Base-by-base conservation (phyloP, 2,888 invertebrate genomes). In the Sepiola atlantica region DNA sequence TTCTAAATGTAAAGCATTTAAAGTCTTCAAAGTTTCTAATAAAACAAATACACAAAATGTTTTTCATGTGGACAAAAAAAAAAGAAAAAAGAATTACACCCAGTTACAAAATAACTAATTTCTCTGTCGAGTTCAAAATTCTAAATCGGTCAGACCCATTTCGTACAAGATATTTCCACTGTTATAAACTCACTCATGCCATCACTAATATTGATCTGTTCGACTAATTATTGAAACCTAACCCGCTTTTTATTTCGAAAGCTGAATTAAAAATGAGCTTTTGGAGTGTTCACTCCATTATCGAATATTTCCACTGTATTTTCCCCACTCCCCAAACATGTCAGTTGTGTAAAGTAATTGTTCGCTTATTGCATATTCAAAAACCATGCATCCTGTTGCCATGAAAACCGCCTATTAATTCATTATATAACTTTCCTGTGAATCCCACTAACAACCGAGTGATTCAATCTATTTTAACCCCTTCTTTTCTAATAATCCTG, bases 121-220 rank as follows among this genome's bases (percentile, higher is more conserved):
- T 61, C 61, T 10, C 61, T 18, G 12, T 1, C n/a, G 16, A 16
- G 18, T 32, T 77, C 77, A 77, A n/a, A 32, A n/a, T n/a, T 77
- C n/a, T 18, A 77, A 77, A 77, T 77, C 32, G 12, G 14, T 77
- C 77, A 32, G n/a, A 18, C 32, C 77, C 77, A n/a, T 77, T 32
- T n/a, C 12, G 16, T 61, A 61, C 61, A 61, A 28, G 28, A 61
- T 61, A 61, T 61, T 61, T 61, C 24, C 61, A 61, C 61, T 61
- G 61, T 28, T 61, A 61, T 61, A 61, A 61, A 77, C 77, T 32
- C 77, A 0, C 77, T 32, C 77, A 77, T 77, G n/a, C 77, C 77
- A 77, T 77, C 32, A 77, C n/a, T n/a, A 77, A 77, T 77, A 77
- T 77, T 32, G 77, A 77, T 77, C 77, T 77, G 77, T 77, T 77